These are phyloP conservation scores for Eunapius fragilis DNA, from an alignment of 37 sponge, comb jelly and placozoan species.

Conservation along the genomic window DNA sequence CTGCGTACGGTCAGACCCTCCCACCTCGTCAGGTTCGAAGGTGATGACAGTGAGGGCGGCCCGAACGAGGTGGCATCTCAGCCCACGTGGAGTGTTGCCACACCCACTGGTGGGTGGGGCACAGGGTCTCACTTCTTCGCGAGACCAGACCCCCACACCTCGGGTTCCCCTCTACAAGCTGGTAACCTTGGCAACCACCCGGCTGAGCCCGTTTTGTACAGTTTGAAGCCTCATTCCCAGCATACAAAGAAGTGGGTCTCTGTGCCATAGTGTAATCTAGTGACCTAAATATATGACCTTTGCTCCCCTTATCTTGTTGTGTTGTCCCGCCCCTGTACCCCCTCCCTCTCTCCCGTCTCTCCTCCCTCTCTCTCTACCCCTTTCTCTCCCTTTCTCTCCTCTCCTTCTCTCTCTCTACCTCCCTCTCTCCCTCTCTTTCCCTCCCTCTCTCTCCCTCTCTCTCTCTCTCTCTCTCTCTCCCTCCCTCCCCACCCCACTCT, in stretches of 20 bases:
- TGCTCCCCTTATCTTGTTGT: not conserved
- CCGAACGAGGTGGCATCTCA: not conserved
- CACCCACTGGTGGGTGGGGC: not conserved
- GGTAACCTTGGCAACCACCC: not conserved
- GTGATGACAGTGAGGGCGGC: not conserved
- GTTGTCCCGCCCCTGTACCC: not conserved
- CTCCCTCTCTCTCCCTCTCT: too few relatives aligned
- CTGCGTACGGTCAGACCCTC: constrained; percentile 31
- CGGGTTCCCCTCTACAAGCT: not conserved
- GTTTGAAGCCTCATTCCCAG: not conserved
- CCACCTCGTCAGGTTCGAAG: constrained; percentile 20
- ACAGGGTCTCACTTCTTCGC: not conserved
- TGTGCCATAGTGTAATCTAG: not conserved
- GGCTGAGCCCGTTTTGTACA: not conserved
- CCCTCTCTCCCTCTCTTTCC: not conserved
- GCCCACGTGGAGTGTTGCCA: not conserved
- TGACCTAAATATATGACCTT: too few relatives aligned
- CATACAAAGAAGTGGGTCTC: not conserved
- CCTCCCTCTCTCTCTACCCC: not conserved
- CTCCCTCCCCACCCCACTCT: too few relatives aligned
- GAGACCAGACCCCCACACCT: not conserved
- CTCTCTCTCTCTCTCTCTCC: too few relatives aligned
- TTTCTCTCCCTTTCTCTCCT: not conserved
- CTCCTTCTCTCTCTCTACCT: not conserved
- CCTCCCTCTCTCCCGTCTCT: not conserved